These are phyloP conservation scores for Eristalis intricaria DNA, from an alignment of 2,888 invertebrate species.

Conservation along the genomic window DNA sequence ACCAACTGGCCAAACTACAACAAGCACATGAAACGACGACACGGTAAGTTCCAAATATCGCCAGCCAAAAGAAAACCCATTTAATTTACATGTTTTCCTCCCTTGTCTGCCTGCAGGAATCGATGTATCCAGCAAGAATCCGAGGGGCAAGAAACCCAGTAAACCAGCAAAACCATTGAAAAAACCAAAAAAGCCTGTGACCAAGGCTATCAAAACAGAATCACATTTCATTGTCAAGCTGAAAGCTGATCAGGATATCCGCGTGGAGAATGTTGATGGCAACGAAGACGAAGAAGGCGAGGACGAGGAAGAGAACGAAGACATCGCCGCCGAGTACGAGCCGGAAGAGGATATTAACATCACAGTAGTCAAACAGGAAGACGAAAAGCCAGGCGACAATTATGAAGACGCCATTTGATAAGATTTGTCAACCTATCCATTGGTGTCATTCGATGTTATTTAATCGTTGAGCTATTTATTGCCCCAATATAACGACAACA, in stretches of 20 bases:
- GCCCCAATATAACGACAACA: constrained; percentile 34
- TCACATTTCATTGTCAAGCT: not conserved
- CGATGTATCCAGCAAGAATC: constrained; percentile 56
- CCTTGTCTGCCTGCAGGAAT: constrained; percentile 20
- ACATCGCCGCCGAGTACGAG: constrained; percentile 10
- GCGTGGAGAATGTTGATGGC: not conserved
- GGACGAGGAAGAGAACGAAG: not conserved
- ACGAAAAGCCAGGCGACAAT: constrained; percentile 24
- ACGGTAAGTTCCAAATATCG: constrained; percentile 81
- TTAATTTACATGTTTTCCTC: not conserved
- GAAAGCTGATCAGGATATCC: not conserved
- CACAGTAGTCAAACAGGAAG: constrained; percentile 23
- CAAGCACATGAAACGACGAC: constrained; percentile 90
- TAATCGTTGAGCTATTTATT: constrained; percentile 24
- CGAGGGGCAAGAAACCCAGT: constrained; percentile 57
- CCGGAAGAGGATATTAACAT: constrained; percentile 36
- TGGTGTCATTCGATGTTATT: not conserved
- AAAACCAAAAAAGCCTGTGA: not conserved
- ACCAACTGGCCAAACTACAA: constrained; percentile 93
- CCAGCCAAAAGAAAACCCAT: not conserved
- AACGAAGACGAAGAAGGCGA: not conserved
- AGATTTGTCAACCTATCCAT: constrained; percentile 20
- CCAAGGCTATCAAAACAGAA: not conserved
- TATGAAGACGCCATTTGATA: constrained; percentile 38
- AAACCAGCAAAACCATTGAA: not conserved